A percentile compares a stretch with the other conserved stretches of the same genome.
Conservation (phyloP, 2,797 vertebrate species). For the Tympanoctomys barrerae region DNA sequence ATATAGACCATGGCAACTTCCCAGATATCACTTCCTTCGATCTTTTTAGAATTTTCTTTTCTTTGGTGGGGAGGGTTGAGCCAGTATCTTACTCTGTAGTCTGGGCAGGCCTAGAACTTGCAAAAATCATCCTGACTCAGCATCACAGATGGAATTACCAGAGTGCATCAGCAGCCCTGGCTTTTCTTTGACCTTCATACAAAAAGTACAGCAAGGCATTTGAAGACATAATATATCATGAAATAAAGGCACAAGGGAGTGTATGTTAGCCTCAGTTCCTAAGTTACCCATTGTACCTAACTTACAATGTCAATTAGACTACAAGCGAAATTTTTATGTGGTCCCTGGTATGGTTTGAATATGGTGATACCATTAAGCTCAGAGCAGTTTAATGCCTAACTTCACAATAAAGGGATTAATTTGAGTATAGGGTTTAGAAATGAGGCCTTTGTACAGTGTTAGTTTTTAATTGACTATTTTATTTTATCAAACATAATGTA, state of each 20-base stretch:
- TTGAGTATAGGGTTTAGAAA: background rate
- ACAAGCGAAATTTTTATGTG: background rate
- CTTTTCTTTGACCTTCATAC: background rate
- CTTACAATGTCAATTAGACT: background rate
- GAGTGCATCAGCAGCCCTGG: background rate
- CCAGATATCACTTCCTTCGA: background rate
- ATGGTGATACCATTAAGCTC: too few species aligned
- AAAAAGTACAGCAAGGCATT: background rate
- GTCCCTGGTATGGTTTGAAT: background rate
- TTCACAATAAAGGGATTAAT: background rate
- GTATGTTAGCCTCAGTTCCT: background rate
- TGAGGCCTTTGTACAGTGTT: background rate
- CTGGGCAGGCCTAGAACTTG: background rate
- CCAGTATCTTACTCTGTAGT: background rate
- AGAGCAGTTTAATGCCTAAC: background rate
- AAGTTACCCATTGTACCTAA: background rate
- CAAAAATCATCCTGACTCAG: background rate
- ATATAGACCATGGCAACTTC: background rate
- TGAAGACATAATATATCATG: background rate
- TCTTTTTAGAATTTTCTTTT: background rate
- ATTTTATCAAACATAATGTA: background rate
- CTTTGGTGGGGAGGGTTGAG: background rate
- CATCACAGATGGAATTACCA: background rate
- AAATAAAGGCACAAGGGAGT: background rate
- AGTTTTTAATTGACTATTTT: background rate